Base-by-base conservation (phyloP, 2,888 invertebrate species). In the Argyresthia albistria region DNA sequence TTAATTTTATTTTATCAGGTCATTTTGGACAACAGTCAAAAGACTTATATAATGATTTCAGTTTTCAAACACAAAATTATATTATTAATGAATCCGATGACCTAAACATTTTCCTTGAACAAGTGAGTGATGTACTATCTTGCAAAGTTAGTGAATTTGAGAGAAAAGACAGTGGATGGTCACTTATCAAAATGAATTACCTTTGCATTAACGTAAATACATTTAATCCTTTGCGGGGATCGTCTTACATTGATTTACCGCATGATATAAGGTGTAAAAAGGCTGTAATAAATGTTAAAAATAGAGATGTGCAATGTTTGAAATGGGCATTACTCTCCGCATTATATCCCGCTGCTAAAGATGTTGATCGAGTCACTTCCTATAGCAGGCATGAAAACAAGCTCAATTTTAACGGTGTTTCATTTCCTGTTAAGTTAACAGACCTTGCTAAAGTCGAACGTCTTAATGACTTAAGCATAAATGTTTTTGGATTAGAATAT, bases 401-500 rank as follows among this genome's bases (percentile, higher is more conserved):
- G 56, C 43, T 63, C 0, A 61, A 63, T 36, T 62, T 62, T 53
- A 43, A 55, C 25, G 55, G 55, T 16, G 54, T 68, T 46, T 43
- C 51, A 11, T 62, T 63, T 37, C 64, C 65, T 1, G 54, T 65
- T 10, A 59, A 61, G 53, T 48, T 60, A 42, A 51, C 42, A 35
- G 63, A 62, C 51, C 60, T 67, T 47, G 7, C 43, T 42, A 62
- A 61, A 59, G 51, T 63, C 36, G 63, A 64, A 53, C 55, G 53
- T 45, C 50, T 56, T 52, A 65, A 64, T 53, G 49, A 62, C 51
- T 55, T 65, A 6, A 63, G 63, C 53, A 58, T 62, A 11, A 63
- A 64, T 52, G 61, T 65, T 42, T 65, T 60, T 54, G 60, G 60
- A 12, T 55, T 67, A 56, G 59, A 63, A 51, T 63, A 54, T 54